A percentile compares a stretch with the other conserved stretches of the same genome.
These are phyloP conservation scores for Tinea semifulvella DNA, from an alignment of 2,888 invertebrate species.

Conservation along the genomic window DNA sequence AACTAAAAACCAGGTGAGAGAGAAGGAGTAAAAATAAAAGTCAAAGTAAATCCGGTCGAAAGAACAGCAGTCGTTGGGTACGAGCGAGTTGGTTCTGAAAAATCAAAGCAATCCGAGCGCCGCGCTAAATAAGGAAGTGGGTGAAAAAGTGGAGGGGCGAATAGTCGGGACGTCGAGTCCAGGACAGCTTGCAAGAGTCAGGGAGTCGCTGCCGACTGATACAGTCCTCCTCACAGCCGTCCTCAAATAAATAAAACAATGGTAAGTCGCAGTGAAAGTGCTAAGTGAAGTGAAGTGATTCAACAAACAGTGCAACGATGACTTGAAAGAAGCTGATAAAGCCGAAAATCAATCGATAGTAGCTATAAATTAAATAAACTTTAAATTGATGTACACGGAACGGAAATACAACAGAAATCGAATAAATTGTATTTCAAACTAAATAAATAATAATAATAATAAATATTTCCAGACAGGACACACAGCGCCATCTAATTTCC, in stretches of 20 bases:
- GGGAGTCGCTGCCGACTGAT: constrained; percentile 62
- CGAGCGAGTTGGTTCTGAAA: background rate
- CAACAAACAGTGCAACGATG: background rate
- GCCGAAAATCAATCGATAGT: no score
- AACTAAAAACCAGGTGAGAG: no score
- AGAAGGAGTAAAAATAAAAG: no score
- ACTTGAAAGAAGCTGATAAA: background rate
- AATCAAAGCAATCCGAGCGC: background rate
- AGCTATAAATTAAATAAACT: no score
- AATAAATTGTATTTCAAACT: no score
- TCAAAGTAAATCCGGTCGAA: no score
- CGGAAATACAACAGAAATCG: no score
- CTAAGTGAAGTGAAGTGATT: constrained; percentile 8
- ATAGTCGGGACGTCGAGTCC: constrained; percentile 20
- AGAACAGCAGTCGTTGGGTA: background rate
- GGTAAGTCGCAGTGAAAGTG: constrained; percentile 38
- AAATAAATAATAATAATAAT: no score
- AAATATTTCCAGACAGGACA: no score
- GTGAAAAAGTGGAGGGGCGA: background rate
- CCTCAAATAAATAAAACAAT: constrained; percentile 56
- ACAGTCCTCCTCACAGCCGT: constrained; percentile 55
- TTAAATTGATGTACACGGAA: no score
- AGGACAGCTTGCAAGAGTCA: constrained; percentile 52
- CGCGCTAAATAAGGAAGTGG: constrained; percentile 8
- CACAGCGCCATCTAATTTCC: no score